Evolutionary conservation across 2,797 vertebrate genomes (phyloP).

Genomic region (Lagodon rhomboides): DNA sequence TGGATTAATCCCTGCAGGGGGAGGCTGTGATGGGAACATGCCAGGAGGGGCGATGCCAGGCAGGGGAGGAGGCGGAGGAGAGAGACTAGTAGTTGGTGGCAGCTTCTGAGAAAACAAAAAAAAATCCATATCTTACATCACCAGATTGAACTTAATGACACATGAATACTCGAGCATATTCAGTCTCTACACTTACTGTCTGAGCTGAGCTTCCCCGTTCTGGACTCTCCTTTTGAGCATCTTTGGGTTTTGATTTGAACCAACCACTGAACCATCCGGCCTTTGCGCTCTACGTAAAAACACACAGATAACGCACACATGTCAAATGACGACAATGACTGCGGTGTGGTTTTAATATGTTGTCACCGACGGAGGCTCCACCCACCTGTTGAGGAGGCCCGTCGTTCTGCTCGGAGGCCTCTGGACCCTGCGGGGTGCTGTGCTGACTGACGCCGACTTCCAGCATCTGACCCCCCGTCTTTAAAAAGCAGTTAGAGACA

Average conservation of each 20-base stretch:
- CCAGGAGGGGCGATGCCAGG: slow-evolving; percentile 16
- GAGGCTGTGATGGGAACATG: slow-evolving; percentile 46
- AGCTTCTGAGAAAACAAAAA: slow-evolving; percentile 68
- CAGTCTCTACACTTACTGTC: slow-evolving; percentile 45
- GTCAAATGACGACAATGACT: neutral
- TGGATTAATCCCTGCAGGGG: slow-evolving; percentile 66
- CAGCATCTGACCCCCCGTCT: slow-evolving; percentile 47
- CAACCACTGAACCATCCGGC: slow-evolving; percentile 83
- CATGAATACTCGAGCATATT: neutral
- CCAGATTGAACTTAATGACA: neutral
- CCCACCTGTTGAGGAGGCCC: slow-evolving; percentile 54
- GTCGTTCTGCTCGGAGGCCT: slow-evolving; percentile 7
- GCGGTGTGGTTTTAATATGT: neutral
- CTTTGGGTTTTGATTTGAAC: slow-evolving; percentile 80
- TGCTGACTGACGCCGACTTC: neutral
- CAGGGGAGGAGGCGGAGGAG: neutral
- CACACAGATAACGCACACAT: neutral
- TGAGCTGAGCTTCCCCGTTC: slow-evolving; percentile 39
- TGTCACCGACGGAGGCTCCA: neutral
- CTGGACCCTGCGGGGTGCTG: slow-evolving; percentile 4
- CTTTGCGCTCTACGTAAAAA: slow-evolving; percentile 68
- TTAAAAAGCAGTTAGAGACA: slow-evolving; percentile 41
- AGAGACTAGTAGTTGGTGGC: neutral
- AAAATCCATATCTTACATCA: slow-evolving; percentile 19
- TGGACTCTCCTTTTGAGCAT: slow-evolving; percentile 47